phyloP scores from a whole-genome alignment of 2,113 vertebrate genomes.

The Sprattus sprattus region DNA sequence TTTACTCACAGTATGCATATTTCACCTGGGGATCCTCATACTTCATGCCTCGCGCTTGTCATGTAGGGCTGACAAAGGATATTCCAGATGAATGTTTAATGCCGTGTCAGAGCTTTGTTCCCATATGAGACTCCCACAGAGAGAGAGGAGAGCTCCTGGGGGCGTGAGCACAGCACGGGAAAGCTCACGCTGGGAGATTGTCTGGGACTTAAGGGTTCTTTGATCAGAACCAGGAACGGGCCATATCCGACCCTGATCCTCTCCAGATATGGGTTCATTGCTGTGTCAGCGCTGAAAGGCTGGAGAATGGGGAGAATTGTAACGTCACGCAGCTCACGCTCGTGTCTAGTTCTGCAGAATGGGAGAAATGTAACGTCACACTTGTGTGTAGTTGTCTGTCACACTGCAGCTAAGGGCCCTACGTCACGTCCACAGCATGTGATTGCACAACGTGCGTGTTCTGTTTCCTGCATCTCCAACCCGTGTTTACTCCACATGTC shows the following conservation, averaged over 20 bases:
- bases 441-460: background rate
- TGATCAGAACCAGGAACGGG: too few species aligned
- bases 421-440: too few species aligned
- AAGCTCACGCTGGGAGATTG: background rate
- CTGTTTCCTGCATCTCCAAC: background rate
- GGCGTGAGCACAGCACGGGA: background rate
- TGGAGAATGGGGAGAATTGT: too few species aligned
- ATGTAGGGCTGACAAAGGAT: background rate
- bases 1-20: constrained; percentile 3
- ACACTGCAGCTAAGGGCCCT: too few species aligned
- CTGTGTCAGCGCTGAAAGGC: too few species aligned
- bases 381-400: too few species aligned
- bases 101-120: background rate
- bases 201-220: background rate
- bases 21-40: background rate
- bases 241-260: background rate
- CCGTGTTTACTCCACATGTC: background rate
- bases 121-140: background rate
- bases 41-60: background rate
- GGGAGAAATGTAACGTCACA: too few species aligned
- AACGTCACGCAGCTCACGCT: background rate
- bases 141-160: background rate
- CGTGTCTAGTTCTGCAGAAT: too few species aligned
- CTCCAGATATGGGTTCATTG: too few species aligned
- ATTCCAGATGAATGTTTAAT: constrained; percentile 9